These are phyloP conservation scores for Adineta ricciae DNA, from an alignment of 2,888 invertebrate species.

Conservation along the genomic window DNA sequence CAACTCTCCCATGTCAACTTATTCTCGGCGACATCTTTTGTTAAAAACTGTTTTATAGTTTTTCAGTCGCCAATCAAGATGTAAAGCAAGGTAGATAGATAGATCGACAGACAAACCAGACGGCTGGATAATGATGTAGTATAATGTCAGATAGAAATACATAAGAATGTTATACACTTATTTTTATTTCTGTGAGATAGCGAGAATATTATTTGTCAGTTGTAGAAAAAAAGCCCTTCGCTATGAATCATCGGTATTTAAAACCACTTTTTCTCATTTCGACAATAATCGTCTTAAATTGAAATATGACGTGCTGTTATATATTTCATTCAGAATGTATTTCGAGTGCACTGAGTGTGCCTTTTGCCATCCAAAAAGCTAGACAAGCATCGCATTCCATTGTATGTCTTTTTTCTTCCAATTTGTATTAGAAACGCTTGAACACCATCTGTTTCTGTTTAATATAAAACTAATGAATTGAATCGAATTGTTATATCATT, in stretches of 20 bases:
- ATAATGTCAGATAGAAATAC: not conserved
- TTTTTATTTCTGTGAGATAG: not conserved
- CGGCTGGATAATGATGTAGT: not conserved
- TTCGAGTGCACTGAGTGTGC: no score
- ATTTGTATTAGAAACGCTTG: no score
- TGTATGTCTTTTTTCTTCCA: no score
- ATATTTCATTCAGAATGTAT: no score
- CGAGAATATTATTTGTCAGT: not conserved
- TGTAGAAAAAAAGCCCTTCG: not conserved
- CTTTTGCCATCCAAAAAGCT: no score
- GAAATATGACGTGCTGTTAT: no score
- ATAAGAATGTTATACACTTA: not conserved
- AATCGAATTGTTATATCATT: no score
- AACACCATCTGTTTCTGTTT: no score
- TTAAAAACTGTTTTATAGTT: not conserved
- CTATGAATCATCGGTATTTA: not conserved
- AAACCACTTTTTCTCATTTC: not conserved
- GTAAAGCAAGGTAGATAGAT: not conserved
- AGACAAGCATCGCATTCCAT: no score
- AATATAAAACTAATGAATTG: no score
- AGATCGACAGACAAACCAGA: not conserved
- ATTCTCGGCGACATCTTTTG: not conserved
- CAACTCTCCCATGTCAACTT: no score
- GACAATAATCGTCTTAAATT: no score
- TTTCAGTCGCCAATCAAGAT: not conserved